phyloP scores from a whole-genome alignment of 92 coral and sea anemone genomes.

The Bergia sp. region DNA sequence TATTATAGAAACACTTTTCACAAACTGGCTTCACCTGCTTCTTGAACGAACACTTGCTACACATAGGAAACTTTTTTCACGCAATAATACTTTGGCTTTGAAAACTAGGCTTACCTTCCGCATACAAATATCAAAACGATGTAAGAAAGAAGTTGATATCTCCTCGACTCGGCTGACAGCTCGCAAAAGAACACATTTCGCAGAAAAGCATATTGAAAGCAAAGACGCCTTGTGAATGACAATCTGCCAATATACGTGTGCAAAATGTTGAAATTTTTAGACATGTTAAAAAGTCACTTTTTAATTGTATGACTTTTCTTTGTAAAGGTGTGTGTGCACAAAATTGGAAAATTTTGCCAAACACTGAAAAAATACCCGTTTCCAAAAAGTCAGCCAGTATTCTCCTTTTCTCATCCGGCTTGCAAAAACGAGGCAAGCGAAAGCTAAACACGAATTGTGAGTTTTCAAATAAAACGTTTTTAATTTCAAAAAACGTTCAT shows the following conservation, averaged over 20 bases:
- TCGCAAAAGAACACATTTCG: too few relatives aligned
- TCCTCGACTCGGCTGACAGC: too few relatives aligned
- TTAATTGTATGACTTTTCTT: too few relatives aligned
- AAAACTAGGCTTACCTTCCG: constrained; percentile 27
- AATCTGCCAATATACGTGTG: not conserved
- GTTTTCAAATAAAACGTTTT: too few relatives aligned
- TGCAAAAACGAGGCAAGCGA: not conserved
- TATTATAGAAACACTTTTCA: constrained; percentile 28
- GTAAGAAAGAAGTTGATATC: not conserved
- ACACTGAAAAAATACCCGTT: not conserved
- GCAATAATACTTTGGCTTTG: constrained; percentile 28
- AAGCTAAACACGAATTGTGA: not conserved
- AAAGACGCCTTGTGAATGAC: not conserved
- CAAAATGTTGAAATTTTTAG: not conserved
- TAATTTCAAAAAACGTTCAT: not conserved
- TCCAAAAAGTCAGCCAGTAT: not conserved
- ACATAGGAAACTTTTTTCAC: constrained; percentile 12
- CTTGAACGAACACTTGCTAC: not conserved
- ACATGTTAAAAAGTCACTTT: too few relatives aligned
- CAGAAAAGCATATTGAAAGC: too few relatives aligned
- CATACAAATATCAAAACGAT: not conserved
- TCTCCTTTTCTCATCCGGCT: not conserved
- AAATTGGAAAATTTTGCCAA: not conserved
- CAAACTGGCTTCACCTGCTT: constrained; percentile 32
- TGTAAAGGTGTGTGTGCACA: not conserved